Evolutionary conservation across 2,797 vertebrate species (phyloP), one percentile per base, ranked within the genome.

Genomic region (Premnoplex brunnescens): DNA sequence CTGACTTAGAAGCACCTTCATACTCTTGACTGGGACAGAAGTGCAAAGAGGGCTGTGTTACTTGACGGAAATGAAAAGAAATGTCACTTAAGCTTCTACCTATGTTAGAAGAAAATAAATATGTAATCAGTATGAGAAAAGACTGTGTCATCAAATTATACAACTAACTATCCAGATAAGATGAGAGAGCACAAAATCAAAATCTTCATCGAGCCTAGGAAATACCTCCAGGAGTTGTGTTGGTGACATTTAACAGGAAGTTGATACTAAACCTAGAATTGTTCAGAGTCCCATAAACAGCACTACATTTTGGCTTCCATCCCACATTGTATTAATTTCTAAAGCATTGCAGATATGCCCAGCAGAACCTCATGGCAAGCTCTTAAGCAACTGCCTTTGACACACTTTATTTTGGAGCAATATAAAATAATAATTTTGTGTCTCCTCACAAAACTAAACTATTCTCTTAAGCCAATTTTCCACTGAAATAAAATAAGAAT

Each of bases 11-110:
- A 74, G 39, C 62, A 66, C 2, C n/a, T 96, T 91, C 75, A 71
- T 84, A 69, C 62, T 83, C 76, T 80, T 86, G 69, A 36, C 58
- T 64, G 51, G 60, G 69, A 67, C 85, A 95, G 81, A 94, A 90
- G 75, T 44, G 73, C 93, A 92, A 88, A 89, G 4, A 81, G 49
- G 19, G 63, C 58, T 93, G 68, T 67, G 76, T 54, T 27, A 84
- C 39, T 4, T 44, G 51, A 96, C 30, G 22, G 19, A 94, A 96
- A 90, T 64, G 7, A 93, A 89, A 91, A 82, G 68, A 96, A 95
- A 93, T 2, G 41, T 81, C 54, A 64, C 59, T 88, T 69, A 67
- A 67, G 88, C 55, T 60, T 79, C 68, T 91, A 69, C 74, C 16
- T 89, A 6, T n/a, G 37, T 94, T 19, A 66, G 26, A 26, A 84